Evolutionary conservation across 2,888 invertebrate genomes (phyloP).

Genomic region (Metellina segmentata): DNA sequence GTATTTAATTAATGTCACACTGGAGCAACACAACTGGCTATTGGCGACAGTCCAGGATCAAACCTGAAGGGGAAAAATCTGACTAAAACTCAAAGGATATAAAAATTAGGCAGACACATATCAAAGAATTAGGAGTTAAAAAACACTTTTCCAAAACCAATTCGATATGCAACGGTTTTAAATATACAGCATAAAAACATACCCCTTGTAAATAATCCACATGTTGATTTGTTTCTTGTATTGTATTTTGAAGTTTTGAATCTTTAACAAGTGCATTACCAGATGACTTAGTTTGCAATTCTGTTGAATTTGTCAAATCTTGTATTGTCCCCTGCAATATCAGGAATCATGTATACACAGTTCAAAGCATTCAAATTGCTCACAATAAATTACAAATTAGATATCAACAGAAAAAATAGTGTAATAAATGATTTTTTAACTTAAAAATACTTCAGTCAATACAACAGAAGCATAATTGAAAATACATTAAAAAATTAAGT

Average conservation of each 20-base stretch:
- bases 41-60: too few species aligned
- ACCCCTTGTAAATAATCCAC: slow-evolving; percentile 64
- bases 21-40: too few species aligned
- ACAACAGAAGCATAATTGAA: not conserved
- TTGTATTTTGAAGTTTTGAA: slow-evolving; percentile 45
- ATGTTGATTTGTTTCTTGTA: slow-evolving; percentile 64
- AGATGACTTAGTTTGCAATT: slow-evolving; percentile 59
- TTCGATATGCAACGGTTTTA: too few species aligned
- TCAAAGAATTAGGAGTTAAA: too few species aligned
- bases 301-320: slow-evolving; percentile 64
- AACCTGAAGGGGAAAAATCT: too few species aligned
- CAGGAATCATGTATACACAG: too few species aligned
- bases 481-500: not conserved
- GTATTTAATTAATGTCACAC: too few species aligned
- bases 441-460: not conserved
- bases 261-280: slow-evolving; percentile 59
- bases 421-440: not conserved
- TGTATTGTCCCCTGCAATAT: slow-evolving; percentile 46
- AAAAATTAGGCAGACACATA: not conserved
- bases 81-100: not conserved
- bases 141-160: too few species aligned
- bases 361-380: too few species aligned
- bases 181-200: not conserved
- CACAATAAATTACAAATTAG: too few species aligned
- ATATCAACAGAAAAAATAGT: not conserved